Base-by-base conservation (phyloP, 1,140 invertebrate species). In the Apocrypta bakeri region DNA sequence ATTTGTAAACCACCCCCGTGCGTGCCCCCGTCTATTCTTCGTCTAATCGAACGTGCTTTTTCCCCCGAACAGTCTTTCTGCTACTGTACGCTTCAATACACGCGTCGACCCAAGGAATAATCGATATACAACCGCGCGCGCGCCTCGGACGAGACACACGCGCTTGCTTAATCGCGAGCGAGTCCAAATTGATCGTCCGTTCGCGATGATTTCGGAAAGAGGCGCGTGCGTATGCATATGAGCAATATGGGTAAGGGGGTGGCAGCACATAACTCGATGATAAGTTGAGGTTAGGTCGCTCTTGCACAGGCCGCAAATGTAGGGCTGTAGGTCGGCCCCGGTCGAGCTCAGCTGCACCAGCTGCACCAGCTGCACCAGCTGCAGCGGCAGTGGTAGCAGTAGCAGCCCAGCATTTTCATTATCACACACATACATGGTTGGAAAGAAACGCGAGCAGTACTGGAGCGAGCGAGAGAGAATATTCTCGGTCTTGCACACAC, bases 281-380 rank as follows among this genome's bases (percentile, higher is more conserved):
- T 85, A 84, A 86, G 87, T 88, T 88, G 88, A 89, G 89, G 90
- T 91, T 90, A 89, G 89, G 89, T 90, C 85, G 86, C 86, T 87
- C 86, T 63, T 4, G 61, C 88, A 87, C 89, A 88, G 86, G 88
- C 87, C 86, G 85, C 86, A 86, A 91, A 92, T 92, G 90, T 92
- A 91, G 91, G 91, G 91, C 89, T 92, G 89, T 92, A 87, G 90
- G 90, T 92, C 91, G 90, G 89, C 88, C 88, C 87, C 87, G 88
- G 89, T 89, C 87, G 61, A 88, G 88, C 90, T 90, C 88, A 90
- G 90, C 89, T 91, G 90, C 89, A 33, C n/a, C n/a, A n/a, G n/a
- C n/a, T n/a, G n/a, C n/a, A n/a, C n/a, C n/a, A n/a, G n/a, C n/a
- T n/a, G n/a, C n/a, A n/a, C n/a, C n/a, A n/a, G n/a, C n/a, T n/a